Base-by-base conservation (phyloP, 2,113 vertebrate genomes). In the Podilymbus podiceps region DNA sequence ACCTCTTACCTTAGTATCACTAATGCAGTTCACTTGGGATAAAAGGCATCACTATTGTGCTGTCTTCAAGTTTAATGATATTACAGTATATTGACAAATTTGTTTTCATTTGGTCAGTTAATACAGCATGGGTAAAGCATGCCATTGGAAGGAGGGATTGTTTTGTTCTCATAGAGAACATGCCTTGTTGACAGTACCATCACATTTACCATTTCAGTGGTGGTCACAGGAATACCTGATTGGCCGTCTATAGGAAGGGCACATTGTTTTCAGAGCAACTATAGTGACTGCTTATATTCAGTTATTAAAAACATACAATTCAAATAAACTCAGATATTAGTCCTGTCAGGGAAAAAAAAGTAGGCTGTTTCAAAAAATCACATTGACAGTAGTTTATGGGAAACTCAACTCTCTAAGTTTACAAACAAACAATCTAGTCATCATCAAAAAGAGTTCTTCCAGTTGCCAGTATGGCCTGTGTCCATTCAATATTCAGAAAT, bases 121-220 rank as follows among this genome's bases (percentile, higher is more conserved):
- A 40, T 2, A 3, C 23, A 53, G 35, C 40, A 55, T 3, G 15
- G 2, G 3, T 2, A 68, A 8, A 55, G 19, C 1, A 1, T 4
- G 7, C 11, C 42, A n/a, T 0, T 35, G 17, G 7, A 38, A 72
- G 15, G 12, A 62, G 6, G 24, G 17, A 53, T 59, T 66, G 5
- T 28, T 64, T 53, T 27, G 2, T 23, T 49, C 33, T 75, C 1
- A 0, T 55, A 17, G 11, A 58, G 28, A 42, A 13, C 11, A n/a
- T 95, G 13, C 28, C 60, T 38, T 67, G 22, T 12, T 66, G 52
- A 35, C 9, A 44, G 10, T 3, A 23, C 27, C 52, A 79, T 15
- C 58, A 27, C 15, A 42, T 52, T 95, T 16, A 44, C 24, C 15
- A 8, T 20, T 81, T 35, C 30, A 11, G 30, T 2, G 4, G n/a